Evolutionary conservation across 2,113 vertebrate genomes (phyloP).

Genomic region (Macrotis lagotis): DNA sequence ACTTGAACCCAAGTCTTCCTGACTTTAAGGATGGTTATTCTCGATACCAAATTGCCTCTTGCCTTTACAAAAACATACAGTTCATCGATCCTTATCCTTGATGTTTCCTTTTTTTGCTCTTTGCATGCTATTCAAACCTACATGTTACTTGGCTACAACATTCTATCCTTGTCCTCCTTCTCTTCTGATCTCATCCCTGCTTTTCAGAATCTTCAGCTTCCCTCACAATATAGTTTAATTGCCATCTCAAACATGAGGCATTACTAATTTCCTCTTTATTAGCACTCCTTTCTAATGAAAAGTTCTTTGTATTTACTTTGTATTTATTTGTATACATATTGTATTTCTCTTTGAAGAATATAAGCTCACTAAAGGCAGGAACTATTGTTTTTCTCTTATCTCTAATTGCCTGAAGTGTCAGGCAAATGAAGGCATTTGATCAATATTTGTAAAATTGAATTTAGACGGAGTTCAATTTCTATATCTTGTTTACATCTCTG

Average conservation of each 20-base stretch:
- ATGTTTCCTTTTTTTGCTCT: neutral
- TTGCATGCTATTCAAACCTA: neutral
- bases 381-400: neutral
- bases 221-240: neutral
- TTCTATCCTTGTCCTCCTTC: neutral
- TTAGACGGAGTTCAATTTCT: neutral
- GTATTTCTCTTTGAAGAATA: neutral
- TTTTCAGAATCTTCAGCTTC: neutral
- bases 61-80: neutral
- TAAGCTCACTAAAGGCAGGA: neutral
- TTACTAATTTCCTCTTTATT: neutral
- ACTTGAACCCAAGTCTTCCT: neutral
- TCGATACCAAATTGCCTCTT: neutral
- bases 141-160: neutral
- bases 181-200: neutral
- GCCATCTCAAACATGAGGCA: neutral
- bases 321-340: neutral
- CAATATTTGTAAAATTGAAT: neutral
- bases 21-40: neutral
- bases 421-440: neutral
- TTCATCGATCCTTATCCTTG: neutral
- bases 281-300: neutral
- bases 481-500: constrained; percentile 28
- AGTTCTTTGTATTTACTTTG: neutral
- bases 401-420: neutral